Base-by-base conservation (phyloP, 2,113 vertebrate genomes). In the Clarias macrocephalus region DNA sequence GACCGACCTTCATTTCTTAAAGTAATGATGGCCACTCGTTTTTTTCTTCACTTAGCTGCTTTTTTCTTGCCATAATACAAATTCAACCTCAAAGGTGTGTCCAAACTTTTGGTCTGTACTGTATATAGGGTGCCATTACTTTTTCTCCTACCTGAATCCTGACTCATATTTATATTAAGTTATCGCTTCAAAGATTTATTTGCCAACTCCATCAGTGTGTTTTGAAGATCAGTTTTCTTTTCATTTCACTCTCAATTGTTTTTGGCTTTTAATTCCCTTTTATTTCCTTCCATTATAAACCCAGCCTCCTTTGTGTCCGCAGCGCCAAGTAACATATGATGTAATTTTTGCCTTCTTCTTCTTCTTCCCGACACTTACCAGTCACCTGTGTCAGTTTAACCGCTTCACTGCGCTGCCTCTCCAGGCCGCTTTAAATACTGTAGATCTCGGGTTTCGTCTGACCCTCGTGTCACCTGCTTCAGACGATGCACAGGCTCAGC, bases 321-420 rank as follows among this genome's bases (percentile, higher is more conserved):
- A 25, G 76, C 11, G 63, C 66, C 82, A 60, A 84, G 89, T 86
- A 73, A 86, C 83, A 90, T 54, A 80, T 42, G 30, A 88, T 42
- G 21, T 52, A 37, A 72, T 21, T 25, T 75, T 4, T 5, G 25
- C 62, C 76, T 82, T 60, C 42, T 65, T 62, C 37, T 60, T 66
- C n/a, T 23, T 42, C 15, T 70, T 23, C 59, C 62, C 12, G 21
- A 68, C 73, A 72, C 82, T 80, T 33, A 19, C 62, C 82, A 57
- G 62, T 59, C 85, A 85, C 84, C 73, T 79, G 85, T 59, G 62
- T 72, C 65, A 62, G 65, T 23, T 86, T 81, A 81, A 81, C 85
- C 52, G 63, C 62, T 81, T 81, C 52, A 12, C 63, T 48, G 37
- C 28, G 63, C 30, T 81, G 33, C 52, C n/a, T 68, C 52, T n/a